Percentiles rank a stretch among this genome's conserved stretches.
Conservation (phyloP, 2,888 invertebrate genomes). For the Drosophila paracracens region DNA sequence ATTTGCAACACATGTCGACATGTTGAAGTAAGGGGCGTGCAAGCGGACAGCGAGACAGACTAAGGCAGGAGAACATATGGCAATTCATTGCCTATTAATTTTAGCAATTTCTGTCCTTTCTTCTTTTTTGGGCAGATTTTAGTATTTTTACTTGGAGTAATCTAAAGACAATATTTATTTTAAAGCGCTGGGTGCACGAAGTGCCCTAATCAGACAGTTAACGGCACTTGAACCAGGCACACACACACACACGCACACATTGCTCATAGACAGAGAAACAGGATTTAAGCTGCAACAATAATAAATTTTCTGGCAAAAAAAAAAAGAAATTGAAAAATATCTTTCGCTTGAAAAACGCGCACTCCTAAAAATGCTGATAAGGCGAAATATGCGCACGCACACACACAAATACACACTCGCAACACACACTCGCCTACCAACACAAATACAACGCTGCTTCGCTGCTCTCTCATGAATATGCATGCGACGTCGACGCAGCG, state of each 20-base stretch:
- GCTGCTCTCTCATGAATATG: slow-evolving; percentile 74
- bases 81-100: slow-evolving; percentile 69
- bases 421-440: slow-evolving; percentile 20
- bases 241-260: slow-evolving; percentile 22
- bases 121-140: slow-evolving; percentile 55
- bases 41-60: slow-evolving; percentile 11
- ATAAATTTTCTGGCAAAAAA: slow-evolving; percentile 65
- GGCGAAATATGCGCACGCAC: slow-evolving; percentile 74
- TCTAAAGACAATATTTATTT: slow-evolving; percentile 82
- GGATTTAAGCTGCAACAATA: slow-evolving; percentile 82
- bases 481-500: slow-evolving; percentile 63
- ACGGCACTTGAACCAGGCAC: slow-evolving; percentile 59
- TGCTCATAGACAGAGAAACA: slow-evolving; percentile 44
- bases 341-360: slow-evolving; percentile 62
- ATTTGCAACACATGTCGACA: slow-evolving; percentile 61
- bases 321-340: slow-evolving; percentile 59
- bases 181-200: slow-evolving; percentile 68
- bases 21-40: slow-evolving; percentile 31
- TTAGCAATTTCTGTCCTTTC: slow-evolving; percentile 63
- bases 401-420: slow-evolving; percentile 25
- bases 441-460: slow-evolving; percentile 24
- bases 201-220: slow-evolving; percentile 81
- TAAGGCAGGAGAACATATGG: slow-evolving; percentile 50
- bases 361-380: slow-evolving; percentile 77
- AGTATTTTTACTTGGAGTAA: slow-evolving; percentile 68